Conservation (phyloP, 2,113 vertebrate genomes). For the Carassius auratus region DNA sequence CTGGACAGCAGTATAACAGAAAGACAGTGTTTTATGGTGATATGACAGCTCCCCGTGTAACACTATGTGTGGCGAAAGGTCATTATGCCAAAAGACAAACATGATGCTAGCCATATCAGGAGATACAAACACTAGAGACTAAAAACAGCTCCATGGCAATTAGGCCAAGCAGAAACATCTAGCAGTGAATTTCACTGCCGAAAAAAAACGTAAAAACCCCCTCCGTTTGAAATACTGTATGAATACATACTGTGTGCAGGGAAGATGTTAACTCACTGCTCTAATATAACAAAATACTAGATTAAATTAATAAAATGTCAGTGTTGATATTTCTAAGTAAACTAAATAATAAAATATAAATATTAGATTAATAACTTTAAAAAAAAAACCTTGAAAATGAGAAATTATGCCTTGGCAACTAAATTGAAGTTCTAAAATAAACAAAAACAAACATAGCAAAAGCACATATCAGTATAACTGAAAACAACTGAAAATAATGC, state of each 20-base stretch:
- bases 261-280: neutral
- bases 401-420: neutral
- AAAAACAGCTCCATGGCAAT: neutral
- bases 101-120: neutral
- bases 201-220: neutral
- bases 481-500: neutral
- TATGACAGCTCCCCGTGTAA: conserved; percentile 12
- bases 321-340: neutral
- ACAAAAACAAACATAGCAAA: no score
- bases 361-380: no score
- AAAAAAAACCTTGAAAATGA: neutral
- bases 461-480: neutral
- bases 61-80: conserved; percentile 4
- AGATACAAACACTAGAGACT: neutral
- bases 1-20: neutral
- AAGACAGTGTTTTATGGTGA: conserved; percentile 2
- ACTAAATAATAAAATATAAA: neutral
- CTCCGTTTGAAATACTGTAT: neutral
- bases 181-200: neutral
- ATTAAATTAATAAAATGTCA: neutral
- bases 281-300: neutral
- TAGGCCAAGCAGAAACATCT: conserved; percentile 5
- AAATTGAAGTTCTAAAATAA: no score
- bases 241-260: neutral
- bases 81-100: conserved; percentile 30